A percentile compares a stretch with the other conserved stretches of the same genome.
Evolutionary conservation across 2,797 vertebrate species (phyloP).

Genomic region (Microchirus variegatus): DNA sequence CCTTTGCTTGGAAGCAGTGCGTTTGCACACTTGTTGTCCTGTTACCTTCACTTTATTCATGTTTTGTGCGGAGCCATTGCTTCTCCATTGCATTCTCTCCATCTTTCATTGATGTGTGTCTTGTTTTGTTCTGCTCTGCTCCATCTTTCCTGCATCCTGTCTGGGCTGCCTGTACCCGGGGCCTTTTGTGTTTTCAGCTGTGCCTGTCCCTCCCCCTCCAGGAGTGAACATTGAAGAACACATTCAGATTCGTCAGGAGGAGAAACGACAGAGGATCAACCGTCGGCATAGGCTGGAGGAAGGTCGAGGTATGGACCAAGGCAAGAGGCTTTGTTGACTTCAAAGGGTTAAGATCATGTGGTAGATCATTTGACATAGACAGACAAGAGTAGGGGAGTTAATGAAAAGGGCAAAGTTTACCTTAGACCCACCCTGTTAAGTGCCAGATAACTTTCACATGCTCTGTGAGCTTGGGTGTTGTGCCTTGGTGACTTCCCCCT

Average conservation of each 20-base stretch:
- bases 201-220: slow-evolving; percentile 94
- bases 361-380: slow-evolving; percentile 15
- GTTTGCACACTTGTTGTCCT: slow-evolving; percentile 13
- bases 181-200: slow-evolving; percentile 88
- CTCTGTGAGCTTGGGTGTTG: slow-evolving; percentile 65
- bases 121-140: slow-evolving; percentile 77
- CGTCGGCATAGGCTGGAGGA: slow-evolving; percentile 95
- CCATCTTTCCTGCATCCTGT: slow-evolving; percentile 62
- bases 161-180: slow-evolving; percentile 66
- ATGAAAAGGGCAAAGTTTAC: slow-evolving; percentile 13
- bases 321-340: slow-evolving; percentile 3
- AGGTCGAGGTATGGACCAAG: slow-evolving; percentile 89
- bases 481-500: slow-evolving; percentile 68
- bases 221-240: slow-evolving; percentile 99
- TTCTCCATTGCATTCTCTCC: slow-evolving; percentile 64
- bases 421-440: slow-evolving; percentile 25
- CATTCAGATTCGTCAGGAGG: slow-evolving; percentile 97
- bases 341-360: slow-evolving; percentile 10
- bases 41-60: slow-evolving; percentile 36
- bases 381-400: slow-evolving; percentile 16
- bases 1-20: slow-evolving; percentile 39
- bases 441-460: slow-evolving; percentile 33
- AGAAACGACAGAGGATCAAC: slow-evolving; percentile 95
- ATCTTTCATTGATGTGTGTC: slow-evolving; percentile 79
- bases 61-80: slow-evolving; percentile 63